These are phyloP conservation scores for Leptodactylus fallax DNA, from an alignment of 2,797 vertebrate genomes.

Conservation along the genomic window DNA sequence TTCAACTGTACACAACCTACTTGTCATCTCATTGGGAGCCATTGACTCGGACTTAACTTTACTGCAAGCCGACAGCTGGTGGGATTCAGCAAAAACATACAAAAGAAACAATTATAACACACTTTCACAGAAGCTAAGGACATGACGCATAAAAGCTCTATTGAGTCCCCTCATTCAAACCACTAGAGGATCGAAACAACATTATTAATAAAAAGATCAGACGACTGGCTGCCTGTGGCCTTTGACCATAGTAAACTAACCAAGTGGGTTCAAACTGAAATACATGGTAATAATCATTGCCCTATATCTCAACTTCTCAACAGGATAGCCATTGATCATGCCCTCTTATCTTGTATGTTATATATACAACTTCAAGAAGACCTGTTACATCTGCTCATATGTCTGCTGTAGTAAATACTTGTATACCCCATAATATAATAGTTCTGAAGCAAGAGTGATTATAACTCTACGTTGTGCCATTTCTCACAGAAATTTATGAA, in stretches of 20 bases:
- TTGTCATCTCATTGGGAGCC: slow-evolving; percentile 79
- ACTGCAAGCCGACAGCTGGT: slow-evolving; percentile 84
- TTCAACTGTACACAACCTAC: slow-evolving; percentile 75
- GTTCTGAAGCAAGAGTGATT: too few species aligned
- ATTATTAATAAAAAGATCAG: slow-evolving; percentile 69
- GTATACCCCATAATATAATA: too few species aligned
- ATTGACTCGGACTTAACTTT: slow-evolving; percentile 82
- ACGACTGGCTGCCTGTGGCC: slow-evolving; percentile 21
- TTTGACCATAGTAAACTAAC: background rate
- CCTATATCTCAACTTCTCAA: background rate
- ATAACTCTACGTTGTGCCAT: too few species aligned
- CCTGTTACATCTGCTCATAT: too few species aligned
- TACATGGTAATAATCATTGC: slow-evolving; percentile 19
- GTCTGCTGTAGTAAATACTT: too few species aligned
- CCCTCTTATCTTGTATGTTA: background rate
- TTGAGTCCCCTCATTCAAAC: slow-evolving; percentile 70
- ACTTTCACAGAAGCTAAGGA: slow-evolving; percentile 64
- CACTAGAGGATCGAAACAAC: slow-evolving; percentile 79
- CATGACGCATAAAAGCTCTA: slow-evolving; percentile 69
- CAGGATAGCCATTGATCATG: background rate
- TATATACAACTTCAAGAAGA: background rate
- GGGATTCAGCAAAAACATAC: slow-evolving; percentile 69
- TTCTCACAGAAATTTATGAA: too few species aligned
- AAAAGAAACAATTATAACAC: slow-evolving; percentile 73
- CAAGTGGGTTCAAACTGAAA: slow-evolving; percentile 12